These are phyloP conservation scores for Anolis carolinensis DNA, from an alignment of 2,113 vertebrate genomes.

Conservation along the genomic window DNA sequence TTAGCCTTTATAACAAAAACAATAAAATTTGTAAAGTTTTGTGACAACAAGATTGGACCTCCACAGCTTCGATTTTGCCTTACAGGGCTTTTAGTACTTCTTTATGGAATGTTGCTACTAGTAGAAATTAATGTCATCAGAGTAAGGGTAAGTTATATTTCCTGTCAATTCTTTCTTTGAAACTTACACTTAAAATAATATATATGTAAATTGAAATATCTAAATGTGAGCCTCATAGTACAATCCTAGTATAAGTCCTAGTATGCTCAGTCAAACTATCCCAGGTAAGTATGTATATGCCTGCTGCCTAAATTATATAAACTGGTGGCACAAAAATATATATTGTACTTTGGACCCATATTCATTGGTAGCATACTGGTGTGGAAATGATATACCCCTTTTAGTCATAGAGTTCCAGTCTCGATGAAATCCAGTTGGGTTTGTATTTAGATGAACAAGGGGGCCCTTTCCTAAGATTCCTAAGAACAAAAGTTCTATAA, in stretches of 20 bases:
- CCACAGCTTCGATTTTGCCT: conserved; percentile 96
- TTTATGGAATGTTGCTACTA: conserved; percentile 90
- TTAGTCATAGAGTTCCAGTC: too few relatives aligned
- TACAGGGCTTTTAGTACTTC: conserved; percentile 88
- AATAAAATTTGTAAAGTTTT: conserved; percentile 98
- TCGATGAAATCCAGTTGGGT: too few relatives aligned
- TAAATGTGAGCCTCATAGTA: neutral
- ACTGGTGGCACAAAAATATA: neutral
- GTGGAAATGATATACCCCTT: too few relatives aligned
- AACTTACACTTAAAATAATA: neutral
- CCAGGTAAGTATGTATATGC: neutral
- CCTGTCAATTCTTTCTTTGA: neutral
- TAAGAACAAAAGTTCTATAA: too few relatives aligned
- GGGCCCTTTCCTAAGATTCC: too few relatives aligned
- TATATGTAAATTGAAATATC: neutral
- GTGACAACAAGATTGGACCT: conserved; percentile 89
- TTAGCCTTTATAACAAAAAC: conserved; percentile 95
- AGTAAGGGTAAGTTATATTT: conserved; percentile 84
- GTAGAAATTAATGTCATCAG: conserved; percentile 97
- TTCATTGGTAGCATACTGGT: too few relatives aligned
- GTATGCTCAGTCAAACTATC: neutral
- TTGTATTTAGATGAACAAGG: too few relatives aligned
- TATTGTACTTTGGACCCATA: too few relatives aligned
- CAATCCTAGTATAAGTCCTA: neutral
- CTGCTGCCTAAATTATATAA: neutral